Conservation (phyloP, 2,797 vertebrate species). For the Ibycter americanus region DNA sequence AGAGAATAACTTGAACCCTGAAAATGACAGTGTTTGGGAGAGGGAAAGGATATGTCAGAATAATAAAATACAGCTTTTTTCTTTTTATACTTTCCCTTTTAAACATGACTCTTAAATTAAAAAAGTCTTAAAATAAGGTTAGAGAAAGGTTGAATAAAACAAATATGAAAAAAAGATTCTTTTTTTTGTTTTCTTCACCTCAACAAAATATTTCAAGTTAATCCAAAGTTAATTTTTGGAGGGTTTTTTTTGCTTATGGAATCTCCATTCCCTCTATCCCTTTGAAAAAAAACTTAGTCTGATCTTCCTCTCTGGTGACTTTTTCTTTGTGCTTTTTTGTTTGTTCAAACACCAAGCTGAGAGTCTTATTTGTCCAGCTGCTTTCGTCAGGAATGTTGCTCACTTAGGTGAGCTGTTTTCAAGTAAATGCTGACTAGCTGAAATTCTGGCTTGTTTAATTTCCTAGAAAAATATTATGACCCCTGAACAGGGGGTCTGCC, state of each 20-base stretch:
- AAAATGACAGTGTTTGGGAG: not conserved
- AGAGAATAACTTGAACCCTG: not conserved
- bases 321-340: slow-evolving; percentile 32
- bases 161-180: not conserved
- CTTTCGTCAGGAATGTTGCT: slow-evolving; percentile 9
- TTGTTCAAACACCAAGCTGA: slow-evolving; percentile 40
- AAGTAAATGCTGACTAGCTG: slow-evolving; percentile 46
- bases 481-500: not conserved
- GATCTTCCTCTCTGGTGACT: slow-evolving; percentile 25
- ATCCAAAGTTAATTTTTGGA: slow-evolving; percentile 19
- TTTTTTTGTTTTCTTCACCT: not conserved
- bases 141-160: not conserved
- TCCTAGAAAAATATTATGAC: slow-evolving; percentile 49
- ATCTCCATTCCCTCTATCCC: not conserved
- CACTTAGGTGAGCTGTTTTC: slow-evolving; percentile 51
- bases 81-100: not conserved
- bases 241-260: not conserved
- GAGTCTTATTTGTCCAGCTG: slow-evolving; percentile 61
- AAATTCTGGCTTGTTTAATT: slow-evolving; percentile 57
- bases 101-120: not conserved
- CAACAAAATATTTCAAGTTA: not conserved
- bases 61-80: not conserved
- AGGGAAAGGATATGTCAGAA: not conserved
- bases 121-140: not conserved
- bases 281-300: not conserved